These are phyloP conservation scores for Copsychus sechellarum DNA, from an alignment of 2,113 vertebrate genomes.

Conservation along the genomic window DNA sequence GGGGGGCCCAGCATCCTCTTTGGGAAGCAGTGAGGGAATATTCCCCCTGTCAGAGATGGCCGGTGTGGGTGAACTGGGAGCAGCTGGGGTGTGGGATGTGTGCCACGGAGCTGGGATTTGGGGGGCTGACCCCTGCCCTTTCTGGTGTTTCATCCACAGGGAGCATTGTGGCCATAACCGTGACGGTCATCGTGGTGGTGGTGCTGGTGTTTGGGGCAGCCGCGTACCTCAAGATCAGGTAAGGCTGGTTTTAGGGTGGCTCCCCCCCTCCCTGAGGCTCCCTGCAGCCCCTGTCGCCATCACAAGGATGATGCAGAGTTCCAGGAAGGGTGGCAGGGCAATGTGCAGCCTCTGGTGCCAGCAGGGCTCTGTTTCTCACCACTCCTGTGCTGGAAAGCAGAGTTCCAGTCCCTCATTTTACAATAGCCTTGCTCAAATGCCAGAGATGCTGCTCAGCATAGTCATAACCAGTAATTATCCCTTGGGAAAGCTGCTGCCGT, in stretches of 20 bases:
- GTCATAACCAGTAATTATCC: background rate
- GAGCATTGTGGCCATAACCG: slow-evolving; percentile 77
- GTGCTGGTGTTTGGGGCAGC: slow-evolving; percentile 75
- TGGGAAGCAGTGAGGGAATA: background rate
- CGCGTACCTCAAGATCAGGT: slow-evolving; percentile 80
- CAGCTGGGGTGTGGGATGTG: background rate
- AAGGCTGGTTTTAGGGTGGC: background rate
- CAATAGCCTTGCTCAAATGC: background rate
- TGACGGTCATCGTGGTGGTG: slow-evolving; percentile 73
- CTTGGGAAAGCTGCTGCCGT: background rate
- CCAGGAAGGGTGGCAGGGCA: rapidly evolving
- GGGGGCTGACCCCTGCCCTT: background rate
- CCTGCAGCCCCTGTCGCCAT: background rate
- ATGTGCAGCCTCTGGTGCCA: background rate
- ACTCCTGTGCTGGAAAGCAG: rapidly evolving
- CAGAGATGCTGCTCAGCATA: background rate
- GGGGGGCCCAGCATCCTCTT: background rate
- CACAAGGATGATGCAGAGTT: background rate
- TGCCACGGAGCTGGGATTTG: rapidly evolving
- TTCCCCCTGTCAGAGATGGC: rapidly evolving
- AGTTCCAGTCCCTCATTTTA: background rate
- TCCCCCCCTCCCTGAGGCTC: rapidly evolving
- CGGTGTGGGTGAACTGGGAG: rapidly evolving
- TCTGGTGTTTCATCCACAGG: slow-evolving; percentile 33
- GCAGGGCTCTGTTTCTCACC: rapidly evolving